phyloP scores from a whole-genome alignment of 2,888 invertebrate species.

The Pachycephus smyrnensis region DNA sequence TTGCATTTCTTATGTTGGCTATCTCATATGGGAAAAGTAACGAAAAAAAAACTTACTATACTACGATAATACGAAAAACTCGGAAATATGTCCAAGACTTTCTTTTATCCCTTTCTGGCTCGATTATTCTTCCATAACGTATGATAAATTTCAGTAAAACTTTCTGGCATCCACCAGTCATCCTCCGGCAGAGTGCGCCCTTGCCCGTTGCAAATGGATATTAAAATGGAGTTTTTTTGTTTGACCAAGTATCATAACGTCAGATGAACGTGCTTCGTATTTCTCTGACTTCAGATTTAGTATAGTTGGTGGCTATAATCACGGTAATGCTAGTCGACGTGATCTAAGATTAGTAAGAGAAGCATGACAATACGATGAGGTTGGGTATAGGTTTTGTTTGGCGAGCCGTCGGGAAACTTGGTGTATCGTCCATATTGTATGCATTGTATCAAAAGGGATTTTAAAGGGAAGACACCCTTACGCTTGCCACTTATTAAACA shows the following conservation, averaged over 20 bases:
- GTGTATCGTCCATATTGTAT: neutral
- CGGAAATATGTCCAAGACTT: neutral
- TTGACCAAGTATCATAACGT: neutral
- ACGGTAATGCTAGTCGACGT: neutral
- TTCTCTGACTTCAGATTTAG: neutral
- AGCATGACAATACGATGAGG: neutral
- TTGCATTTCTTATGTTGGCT: neutral
- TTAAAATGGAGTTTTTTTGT: neutral
- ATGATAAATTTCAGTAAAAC: neutral
- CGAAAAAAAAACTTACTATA: neutral
- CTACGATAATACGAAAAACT: neutral
- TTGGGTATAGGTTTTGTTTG: neutral
- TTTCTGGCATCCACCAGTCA: neutral
- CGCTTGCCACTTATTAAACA: conserved; percentile 5
- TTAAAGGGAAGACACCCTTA: conserved; percentile 6
- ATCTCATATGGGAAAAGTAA: neutral
- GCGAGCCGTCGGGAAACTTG: neutral
- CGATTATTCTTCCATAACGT: neutral
- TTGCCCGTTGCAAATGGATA: neutral
- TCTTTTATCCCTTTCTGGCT: neutral
- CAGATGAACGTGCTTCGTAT: neutral
- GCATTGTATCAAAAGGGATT: neutral
- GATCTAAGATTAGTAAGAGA: neutral
- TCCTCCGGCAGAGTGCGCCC: neutral
- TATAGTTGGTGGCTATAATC: neutral